Base-by-base conservation (phyloP, 2,888 invertebrate species). In the Lymantria dispar region DNA sequence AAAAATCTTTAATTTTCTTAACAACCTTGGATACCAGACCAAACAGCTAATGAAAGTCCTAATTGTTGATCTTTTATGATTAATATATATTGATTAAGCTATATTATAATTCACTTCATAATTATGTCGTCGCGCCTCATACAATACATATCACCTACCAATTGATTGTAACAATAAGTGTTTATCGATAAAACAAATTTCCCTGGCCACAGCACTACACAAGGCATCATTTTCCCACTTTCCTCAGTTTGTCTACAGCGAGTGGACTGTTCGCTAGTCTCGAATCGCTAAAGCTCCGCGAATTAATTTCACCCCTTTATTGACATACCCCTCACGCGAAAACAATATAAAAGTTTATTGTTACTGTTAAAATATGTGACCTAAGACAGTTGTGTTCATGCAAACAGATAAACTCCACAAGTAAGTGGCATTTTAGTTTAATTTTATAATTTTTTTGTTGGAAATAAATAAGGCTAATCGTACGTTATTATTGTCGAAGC, bases 201-300 rank as follows among this genome's bases (percentile, higher is more conserved):
- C 55, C 50, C 36, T 47, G 50, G 47, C 43, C 64, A 43, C 80
- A 68, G 43, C 84, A 67, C 81, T 85, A 76, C 49, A 60, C 60
- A 74, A 67, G 60, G 75, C 76, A 80, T 76, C 68, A 80, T 79
- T 83, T 85, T 83, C 78, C 73, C 74, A 77, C 69, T 78, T 78
- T 76, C 64, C 76, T 64, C 78, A 86, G 87, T 87, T 63, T 62
- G 76, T 74, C 74, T 78, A 61, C 71, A 70, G 61, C 76, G 61
- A 61, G 66, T 56, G 66, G 52, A 50, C 50, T 45, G 62, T 30
- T 41, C 52, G 70, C 64, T 60, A 60, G 78, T 66, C 50, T 54
- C 33, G 38, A 11, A 47, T 15, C 36, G 42, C 13, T 12, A 8
- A 10, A 43, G n/a, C 29, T 31, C 33, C 58, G 50, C 54, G 54